These are phyloP conservation scores for Plecotus auritus DNA, from an alignment of 2,113 vertebrate genomes.

Conservation along the genomic window DNA sequence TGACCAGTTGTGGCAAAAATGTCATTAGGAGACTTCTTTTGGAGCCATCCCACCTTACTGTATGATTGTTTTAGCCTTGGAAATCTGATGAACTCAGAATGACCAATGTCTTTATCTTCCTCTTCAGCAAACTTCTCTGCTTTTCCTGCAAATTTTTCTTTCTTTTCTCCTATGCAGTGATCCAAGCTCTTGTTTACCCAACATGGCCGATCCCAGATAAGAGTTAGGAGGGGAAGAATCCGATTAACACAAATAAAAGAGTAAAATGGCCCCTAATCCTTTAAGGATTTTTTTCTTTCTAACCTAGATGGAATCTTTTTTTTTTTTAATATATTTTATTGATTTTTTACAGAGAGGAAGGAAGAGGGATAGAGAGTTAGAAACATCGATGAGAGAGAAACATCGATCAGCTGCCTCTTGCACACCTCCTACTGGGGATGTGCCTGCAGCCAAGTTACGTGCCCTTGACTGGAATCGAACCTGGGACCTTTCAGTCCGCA, in stretches of 20 bases:
- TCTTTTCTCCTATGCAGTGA: not conserved
- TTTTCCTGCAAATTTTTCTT: not conserved
- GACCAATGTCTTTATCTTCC: not conserved
- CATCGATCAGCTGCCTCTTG: too few species aligned
- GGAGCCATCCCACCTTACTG: not conserved
- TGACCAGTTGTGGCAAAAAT: not conserved
- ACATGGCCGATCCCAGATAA: not conserved
- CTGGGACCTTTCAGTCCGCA: too few species aligned
- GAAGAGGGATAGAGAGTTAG: too few species aligned
- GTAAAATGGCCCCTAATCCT: not conserved
- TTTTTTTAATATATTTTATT: too few species aligned
- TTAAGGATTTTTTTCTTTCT: not conserved
- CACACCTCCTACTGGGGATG: too few species aligned
- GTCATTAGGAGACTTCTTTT: not conserved
- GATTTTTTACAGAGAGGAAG: too few species aligned
- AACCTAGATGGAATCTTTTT: not conserved
- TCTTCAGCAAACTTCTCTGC: not conserved
- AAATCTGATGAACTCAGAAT: not conserved
- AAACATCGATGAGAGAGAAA: too few species aligned
- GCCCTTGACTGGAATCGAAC: too few species aligned
- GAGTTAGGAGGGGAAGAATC: not conserved
- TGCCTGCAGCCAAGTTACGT: too few species aligned
- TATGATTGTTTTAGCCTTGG: not conserved
- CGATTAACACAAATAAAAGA: not conserved
- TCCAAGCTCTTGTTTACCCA: not conserved